Conservation (phyloP, 2,888 invertebrate genomes). For the Stenotaenia linearis region DNA sequence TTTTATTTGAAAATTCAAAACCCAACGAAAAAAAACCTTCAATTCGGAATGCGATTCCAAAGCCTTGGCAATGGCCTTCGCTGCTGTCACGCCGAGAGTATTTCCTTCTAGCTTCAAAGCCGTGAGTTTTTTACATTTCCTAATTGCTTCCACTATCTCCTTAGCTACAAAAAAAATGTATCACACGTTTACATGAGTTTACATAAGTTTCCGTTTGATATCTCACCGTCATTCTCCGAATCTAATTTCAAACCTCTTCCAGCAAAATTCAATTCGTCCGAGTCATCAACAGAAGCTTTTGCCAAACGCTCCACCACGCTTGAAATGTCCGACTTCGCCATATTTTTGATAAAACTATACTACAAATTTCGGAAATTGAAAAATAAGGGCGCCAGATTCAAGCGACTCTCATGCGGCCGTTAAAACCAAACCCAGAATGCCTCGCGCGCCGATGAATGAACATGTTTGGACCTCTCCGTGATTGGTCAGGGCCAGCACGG, state of each 20-base stretch:
- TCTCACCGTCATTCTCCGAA: slow-evolving; percentile 69
- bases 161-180: no score
- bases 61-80: slow-evolving; percentile 73
- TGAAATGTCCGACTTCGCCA: slow-evolving; percentile 37
- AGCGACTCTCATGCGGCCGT: neutral
- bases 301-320: slow-evolving; percentile 42
- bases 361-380: neutral
- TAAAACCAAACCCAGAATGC: neutral
- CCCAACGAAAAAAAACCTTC: no score
- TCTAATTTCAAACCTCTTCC: slow-evolving; percentile 73
- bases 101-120: slow-evolving; percentile 84
- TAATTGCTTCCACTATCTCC: slow-evolving; percentile 67
- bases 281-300: slow-evolving; percentile 39
- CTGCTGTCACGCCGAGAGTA: slow-evolving; percentile 84
- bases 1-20: no score
- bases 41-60: slow-evolving; percentile 71
- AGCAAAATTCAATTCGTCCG: slow-evolving; percentile 70
- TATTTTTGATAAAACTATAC: slow-evolving; percentile 11
- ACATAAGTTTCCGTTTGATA: neutral
- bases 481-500: no score
- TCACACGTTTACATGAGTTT: no score
- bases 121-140: slow-evolving; percentile 60
- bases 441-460: neutral
- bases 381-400: neutral
- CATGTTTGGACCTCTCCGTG: no score